Evolutionary conservation across 2,888 invertebrate genomes (phyloP).

Genomic region (Slavum lentiscoides): DNA sequence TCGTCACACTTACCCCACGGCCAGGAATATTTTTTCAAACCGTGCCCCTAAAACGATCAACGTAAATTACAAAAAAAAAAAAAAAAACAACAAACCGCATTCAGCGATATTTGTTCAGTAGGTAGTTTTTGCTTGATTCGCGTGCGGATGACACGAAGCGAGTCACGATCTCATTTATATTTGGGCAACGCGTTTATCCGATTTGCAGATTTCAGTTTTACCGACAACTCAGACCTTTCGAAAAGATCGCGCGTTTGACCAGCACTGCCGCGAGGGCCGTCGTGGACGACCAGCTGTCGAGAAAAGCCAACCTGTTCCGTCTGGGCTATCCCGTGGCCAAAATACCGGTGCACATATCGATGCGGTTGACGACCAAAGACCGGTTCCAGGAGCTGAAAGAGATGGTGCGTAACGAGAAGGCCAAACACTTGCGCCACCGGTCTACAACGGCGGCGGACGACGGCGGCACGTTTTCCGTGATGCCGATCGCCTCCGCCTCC

Average conservation of each 20-base stretch:
- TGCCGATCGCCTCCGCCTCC: background rate
- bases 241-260: conserved; percentile 64
- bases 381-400: conserved; percentile 78
- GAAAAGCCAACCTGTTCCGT: conserved; percentile 58
- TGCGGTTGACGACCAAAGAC: conserved; percentile 32
- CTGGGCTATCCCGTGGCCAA: conserved; percentile 55
- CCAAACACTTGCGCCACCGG: conserved; percentile 57
- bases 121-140: too few relatives aligned
- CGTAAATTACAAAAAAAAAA: too few relatives aligned
- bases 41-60: too few relatives aligned
- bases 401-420: conserved; percentile 75
- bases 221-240: conserved; percentile 61
- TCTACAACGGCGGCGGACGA: background rate
- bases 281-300: conserved; percentile 18
- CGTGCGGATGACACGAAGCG: too few relatives aligned
- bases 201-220: conserved; percentile 31
- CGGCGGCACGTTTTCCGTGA: background rate
- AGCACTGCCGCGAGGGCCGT: conserved; percentile 58
- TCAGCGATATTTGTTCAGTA: too few relatives aligned
- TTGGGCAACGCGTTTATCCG: too few relatives aligned
- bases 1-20: too few relatives aligned
- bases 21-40: too few relatives aligned
- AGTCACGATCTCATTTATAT: too few relatives aligned
- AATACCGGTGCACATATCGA: conserved; percentile 55
- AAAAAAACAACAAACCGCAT: too few relatives aligned